Evolutionary conservation across 2,888 invertebrate species (phyloP).

Genomic region (Cheilosia vernalis): DNA sequence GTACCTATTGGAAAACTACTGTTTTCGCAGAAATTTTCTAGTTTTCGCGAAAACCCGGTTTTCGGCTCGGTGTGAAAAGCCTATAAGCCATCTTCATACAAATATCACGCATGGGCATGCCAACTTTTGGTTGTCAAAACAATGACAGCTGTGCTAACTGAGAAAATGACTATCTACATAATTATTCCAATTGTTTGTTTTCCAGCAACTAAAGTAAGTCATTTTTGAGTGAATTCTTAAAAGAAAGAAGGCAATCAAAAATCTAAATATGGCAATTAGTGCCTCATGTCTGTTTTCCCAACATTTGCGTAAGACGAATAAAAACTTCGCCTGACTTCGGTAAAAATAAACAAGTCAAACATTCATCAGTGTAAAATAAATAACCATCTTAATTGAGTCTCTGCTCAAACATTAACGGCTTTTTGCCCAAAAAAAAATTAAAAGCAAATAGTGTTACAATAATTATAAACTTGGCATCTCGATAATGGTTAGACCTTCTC

Average conservation of each 20-base stretch:
- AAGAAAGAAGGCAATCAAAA: background rate
- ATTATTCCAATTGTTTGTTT: background rate
- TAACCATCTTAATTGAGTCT: conserved; percentile 23
- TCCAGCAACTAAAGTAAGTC: background rate
- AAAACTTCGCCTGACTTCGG: conserved; percentile 46
- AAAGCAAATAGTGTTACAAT: conserved; percentile 15
- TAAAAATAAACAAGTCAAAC: conserved; percentile 38
- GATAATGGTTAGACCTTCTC: background rate
- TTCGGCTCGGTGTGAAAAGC: no score
- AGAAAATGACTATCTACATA: background rate
- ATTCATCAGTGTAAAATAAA: conserved; percentile 2
- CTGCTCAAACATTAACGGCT: conserved; percentile 23
- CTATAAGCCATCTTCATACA: no score
- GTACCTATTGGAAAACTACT: no score
- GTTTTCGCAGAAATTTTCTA: no score
- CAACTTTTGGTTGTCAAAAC: background rate
- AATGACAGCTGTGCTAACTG: background rate
- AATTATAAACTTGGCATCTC: conserved; percentile 9
- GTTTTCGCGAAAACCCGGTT: no score
- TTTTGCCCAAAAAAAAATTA: conserved; percentile 2
- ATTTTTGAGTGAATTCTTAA: background rate
- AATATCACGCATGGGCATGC: no score
- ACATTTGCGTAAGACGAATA: conserved; percentile 25
- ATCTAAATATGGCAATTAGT: conserved; percentile 48
- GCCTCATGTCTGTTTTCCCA: conserved; percentile 51